phyloP scores from a whole-genome alignment of 2,888 invertebrate species.

The Sericinus montela region DNA sequence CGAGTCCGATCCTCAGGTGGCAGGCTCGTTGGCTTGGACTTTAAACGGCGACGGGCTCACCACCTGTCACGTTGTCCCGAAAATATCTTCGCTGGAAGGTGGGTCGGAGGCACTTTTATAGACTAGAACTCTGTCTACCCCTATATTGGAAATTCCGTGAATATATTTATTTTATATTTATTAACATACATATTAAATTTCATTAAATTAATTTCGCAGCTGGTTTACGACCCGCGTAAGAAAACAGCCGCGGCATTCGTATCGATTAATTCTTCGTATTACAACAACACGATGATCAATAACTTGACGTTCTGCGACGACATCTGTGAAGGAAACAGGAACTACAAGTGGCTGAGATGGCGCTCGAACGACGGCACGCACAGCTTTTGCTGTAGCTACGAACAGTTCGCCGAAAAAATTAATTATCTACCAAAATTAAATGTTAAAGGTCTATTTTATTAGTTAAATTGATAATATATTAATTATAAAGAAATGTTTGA shows the following conservation, averaged over 20 bases:
- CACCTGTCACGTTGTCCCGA: too few relatives aligned
- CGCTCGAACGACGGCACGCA: constrained; percentile 52
- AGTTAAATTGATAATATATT: too few relatives aligned
- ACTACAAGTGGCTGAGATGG: constrained; percentile 58
- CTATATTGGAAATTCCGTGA: too few relatives aligned
- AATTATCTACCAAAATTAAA: constrained; percentile 35
- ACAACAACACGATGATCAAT: constrained; percentile 36
- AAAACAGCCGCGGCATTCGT: constrained; percentile 51
- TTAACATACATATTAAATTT: too few relatives aligned
- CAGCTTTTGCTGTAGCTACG: constrained; percentile 62
- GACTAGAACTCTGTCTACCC: too few relatives aligned
- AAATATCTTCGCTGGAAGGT: too few relatives aligned
- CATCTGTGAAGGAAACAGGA: constrained; percentile 40
- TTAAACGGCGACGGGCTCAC: too few relatives aligned
- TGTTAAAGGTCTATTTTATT: constrained; percentile 34
- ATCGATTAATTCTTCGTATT: constrained; percentile 56
- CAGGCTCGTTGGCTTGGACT: too few relatives aligned
- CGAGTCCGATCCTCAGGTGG: too few relatives aligned
- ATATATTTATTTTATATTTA: too few relatives aligned
- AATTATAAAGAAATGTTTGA: too few relatives aligned
- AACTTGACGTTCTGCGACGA: constrained; percentile 49
- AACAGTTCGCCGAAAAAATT: constrained; percentile 38
- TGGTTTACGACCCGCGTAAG: constrained; percentile 47
- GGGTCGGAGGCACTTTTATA: too few relatives aligned
- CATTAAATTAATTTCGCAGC: constrained; percentile 37